Conservation (phyloP, 1,140 invertebrate genomes). For the Paracyclopina nana region DNA sequence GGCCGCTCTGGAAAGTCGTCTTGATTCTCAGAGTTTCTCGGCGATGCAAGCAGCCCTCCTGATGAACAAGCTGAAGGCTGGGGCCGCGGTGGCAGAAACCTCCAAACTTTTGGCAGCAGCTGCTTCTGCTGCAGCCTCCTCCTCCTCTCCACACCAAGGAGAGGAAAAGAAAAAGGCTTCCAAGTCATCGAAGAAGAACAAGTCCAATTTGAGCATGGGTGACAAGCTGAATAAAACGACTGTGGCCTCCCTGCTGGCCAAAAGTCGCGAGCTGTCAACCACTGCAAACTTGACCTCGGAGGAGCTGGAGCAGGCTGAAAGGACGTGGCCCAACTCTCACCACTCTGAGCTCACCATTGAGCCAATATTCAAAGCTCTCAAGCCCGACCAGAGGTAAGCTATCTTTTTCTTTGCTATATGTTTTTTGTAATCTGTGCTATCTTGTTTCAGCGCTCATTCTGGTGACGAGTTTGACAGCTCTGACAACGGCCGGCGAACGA, state of each 20-base stretch:
- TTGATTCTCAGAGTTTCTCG: no score
- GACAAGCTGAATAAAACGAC: no score
- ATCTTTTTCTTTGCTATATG: not conserved
- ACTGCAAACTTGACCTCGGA: not conserved
- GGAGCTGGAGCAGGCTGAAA: conserved; percentile 2
- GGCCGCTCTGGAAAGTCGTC: not conserved
- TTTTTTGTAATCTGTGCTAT: not conserved
- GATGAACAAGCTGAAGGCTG: conserved; percentile 4
- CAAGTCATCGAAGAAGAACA: not conserved
- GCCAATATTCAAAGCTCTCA: conserved; percentile 1
- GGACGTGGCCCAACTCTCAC: not conserved
- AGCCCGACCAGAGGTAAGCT: not conserved
- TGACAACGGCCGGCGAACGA: not conserved
- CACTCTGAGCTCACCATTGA: conserved; percentile 6
- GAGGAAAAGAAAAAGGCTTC: not conserved
- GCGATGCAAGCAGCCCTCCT: conserved; percentile 2
- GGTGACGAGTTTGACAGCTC: not conserved
- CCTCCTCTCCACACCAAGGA: not conserved
- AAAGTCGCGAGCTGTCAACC: not conserved
- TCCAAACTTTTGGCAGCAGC: not conserved
- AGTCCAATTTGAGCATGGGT: not conserved
- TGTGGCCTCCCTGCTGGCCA: not conserved
- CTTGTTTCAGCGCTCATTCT: not conserved
- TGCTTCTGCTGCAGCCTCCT: not conserved
- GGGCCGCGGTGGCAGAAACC: not conserved